Evolutionary conservation across 2,797 vertebrate species (phyloP).

Genomic region (Enteromius argenteus): DNA sequence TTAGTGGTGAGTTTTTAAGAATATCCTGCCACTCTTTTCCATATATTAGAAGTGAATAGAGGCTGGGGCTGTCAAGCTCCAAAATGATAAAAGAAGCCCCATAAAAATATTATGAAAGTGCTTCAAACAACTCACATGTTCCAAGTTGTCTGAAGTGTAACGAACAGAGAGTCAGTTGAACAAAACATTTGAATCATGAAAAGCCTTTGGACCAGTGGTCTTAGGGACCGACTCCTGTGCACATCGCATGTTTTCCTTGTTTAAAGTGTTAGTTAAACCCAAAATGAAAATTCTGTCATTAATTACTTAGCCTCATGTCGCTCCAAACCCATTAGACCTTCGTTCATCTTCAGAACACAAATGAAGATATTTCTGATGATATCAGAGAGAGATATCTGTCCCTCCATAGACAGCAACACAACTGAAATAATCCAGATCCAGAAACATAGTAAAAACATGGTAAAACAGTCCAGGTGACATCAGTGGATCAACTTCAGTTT

Average conservation of each 20-base stretch:
- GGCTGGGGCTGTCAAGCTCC: constrained; percentile 12
- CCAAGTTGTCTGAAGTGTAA: neutral
- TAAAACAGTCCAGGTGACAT: too few relatives aligned
- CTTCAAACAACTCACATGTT: neutral
- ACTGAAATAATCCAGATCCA: too few relatives aligned
- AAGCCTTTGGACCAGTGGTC: neutral
- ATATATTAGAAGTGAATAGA: neutral
- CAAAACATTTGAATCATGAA: neutral
- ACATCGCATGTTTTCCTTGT: neutral
- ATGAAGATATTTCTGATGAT: too few relatives aligned
- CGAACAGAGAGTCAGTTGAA: neutral
- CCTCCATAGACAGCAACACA: too few relatives aligned
- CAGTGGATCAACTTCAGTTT: too few relatives aligned
- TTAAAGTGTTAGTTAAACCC: neutral
- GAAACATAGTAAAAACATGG: too few relatives aligned
- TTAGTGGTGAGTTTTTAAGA: neutral
- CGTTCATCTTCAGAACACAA: too few relatives aligned
- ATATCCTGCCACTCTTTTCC: neutral
- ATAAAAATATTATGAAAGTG: neutral
- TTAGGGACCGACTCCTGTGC: neutral
- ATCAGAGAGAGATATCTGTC: too few relatives aligned
- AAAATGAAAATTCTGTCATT: too few relatives aligned
- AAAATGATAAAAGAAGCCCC: neutral
- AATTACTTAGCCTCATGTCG: too few relatives aligned
- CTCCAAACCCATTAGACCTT: too few relatives aligned